Percentiles rank a stretch among this genome's conserved stretches.
Conservation (phyloP, 2,797 vertebrate genomes). For the Esox masquinongy region DNA sequence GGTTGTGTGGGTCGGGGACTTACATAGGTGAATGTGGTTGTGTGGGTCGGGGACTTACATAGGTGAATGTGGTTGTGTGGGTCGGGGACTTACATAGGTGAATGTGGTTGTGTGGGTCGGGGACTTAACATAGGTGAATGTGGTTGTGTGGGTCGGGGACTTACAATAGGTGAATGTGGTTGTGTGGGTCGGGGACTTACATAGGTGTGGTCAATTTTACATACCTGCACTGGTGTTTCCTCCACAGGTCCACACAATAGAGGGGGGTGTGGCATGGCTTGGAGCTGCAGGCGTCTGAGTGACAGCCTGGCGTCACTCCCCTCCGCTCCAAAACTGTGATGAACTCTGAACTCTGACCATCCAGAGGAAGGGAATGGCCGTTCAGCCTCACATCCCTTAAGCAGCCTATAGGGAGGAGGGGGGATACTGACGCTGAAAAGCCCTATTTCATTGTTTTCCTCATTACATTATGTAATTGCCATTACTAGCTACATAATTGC, state of each 20-base stretch:
- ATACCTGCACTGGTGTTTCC: conserved; percentile 85
- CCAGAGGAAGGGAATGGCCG: conserved; percentile 74
- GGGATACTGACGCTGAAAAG: background rate
- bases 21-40: too few species aligned
- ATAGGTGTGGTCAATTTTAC: background rate
- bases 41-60: too few species aligned
- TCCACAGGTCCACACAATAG: conserved; percentile 84
- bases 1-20: too few species aligned
- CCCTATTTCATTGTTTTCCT: too few species aligned
- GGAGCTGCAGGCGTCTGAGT: conserved; percentile 77
- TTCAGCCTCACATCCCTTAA: conserved; percentile 82
- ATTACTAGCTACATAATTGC: background rate
- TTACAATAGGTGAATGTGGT: too few species aligned
- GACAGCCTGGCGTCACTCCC: conserved; percentile 75
- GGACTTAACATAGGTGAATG: conserved; percentile 7
- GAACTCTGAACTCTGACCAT: conserved; percentile 74
- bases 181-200: background rate
- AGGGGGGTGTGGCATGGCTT: conserved; percentile 80
- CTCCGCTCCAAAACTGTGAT: conserved; percentile 71
- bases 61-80: too few species aligned
- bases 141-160: background rate
- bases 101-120: background rate
- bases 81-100: background rate
- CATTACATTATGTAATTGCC: background rate
- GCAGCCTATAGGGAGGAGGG: conserved; percentile 69